Evolutionary conservation across 2,797 vertebrate genomes (phyloP), one percentile per base, ranked within the genome.

Genomic region (Lates japonicus): DNA sequence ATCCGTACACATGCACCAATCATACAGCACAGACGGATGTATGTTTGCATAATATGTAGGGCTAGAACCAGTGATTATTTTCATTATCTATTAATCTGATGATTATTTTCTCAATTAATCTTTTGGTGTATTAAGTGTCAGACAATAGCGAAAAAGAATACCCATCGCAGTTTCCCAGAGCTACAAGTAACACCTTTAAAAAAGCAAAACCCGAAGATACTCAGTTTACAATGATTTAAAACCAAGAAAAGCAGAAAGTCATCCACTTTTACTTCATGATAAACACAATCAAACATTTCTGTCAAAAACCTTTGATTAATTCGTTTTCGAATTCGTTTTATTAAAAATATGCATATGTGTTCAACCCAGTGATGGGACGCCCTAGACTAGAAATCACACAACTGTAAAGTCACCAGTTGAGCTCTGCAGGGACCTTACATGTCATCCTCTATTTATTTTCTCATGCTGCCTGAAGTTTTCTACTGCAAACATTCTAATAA

Each of bases 401-500:
- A 10, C 3, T 73, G 7, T 12, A 41, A 48, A 2, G 7, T 48
- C 3, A 8, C 46, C 16, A 25, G 9, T 12, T 67, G 11, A 17
- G 39, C 48, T 68, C 14, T 48, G 6, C 37, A 41, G 25, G 29
- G 22, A 42, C 9, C 16, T 20, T 13, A 14, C 41, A 42, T 57
- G 39, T 42, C 69, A 25, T 51, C 16, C 22, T 8, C 17, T 11
- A 39, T 49, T 13, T 33, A 25, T 49, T 1, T 33, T 37, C 29
- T 2, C 2, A 68, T 49, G 14, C 31, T 42, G 44, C 22, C 20
- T 37, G 46, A 35, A n/a, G 2, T 16, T 14, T 20, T 37, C 1
- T n/a, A 41, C 52, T 19, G 46, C 31, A 70, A 70, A 65, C 52
- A 70, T 42, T 51, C 20, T 20, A 37, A 48, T 48, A 22, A 70